Percentiles rank a stretch among this genome's conserved stretches.
phyloP scores from a whole-genome alignment of 1,140 invertebrate species.

The Dreissena polymorpha region DNA sequence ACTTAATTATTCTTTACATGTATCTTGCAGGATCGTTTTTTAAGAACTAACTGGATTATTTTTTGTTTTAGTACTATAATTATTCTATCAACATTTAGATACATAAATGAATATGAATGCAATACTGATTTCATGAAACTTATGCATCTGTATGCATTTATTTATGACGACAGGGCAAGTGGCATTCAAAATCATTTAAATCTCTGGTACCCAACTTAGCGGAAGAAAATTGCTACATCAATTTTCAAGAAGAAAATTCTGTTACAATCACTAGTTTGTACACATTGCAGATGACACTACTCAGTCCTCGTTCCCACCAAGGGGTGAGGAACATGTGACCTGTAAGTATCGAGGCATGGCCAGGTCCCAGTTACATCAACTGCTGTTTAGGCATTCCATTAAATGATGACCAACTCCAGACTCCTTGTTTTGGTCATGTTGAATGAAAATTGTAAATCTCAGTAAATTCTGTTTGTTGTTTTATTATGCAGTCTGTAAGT shows the following conservation, averaged over 20 bases:
- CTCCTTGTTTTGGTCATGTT: constrained; percentile 9
- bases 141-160: background rate
- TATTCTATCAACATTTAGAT: no score
- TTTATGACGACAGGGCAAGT: background rate
- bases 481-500: background rate
- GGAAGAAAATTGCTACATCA: background rate
- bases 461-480: background rate
- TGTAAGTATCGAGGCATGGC: constrained; percentile 38
- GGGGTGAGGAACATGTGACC: constrained; percentile 29
- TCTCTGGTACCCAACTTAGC: background rate
- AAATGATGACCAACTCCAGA: constrained; percentile 6
- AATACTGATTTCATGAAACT: background rate
- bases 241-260: background rate
- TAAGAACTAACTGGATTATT: no score
- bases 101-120: background rate
- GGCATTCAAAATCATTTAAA: background rate
- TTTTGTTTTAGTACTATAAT: no score
- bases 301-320: constrained; percentile 27
- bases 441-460: constrained; percentile 3
- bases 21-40: no score
- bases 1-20: no score
- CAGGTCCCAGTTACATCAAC: constrained; percentile 11
- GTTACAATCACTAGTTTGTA: background rate
- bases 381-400: background rate
- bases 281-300: constrained; percentile 41